Evolutionary conservation across 2,797 vertebrate genomes (phyloP), one percentile per base, ranked within the genome.

Genomic region (Acipenser transmontanus): DNA sequence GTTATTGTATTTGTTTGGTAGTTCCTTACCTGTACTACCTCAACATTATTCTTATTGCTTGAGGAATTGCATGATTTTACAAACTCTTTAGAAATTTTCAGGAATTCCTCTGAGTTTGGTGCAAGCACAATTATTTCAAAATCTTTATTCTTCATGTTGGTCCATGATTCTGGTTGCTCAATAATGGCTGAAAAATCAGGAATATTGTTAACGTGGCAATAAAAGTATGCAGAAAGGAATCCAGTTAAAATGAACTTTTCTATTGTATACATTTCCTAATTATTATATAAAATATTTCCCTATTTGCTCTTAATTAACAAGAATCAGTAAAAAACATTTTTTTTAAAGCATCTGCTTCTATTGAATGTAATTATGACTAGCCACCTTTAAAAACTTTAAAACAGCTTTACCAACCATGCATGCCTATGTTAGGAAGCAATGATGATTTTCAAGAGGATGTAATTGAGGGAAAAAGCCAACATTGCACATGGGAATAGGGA

Each of bases 101-200:
- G 65, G 67, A 73, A 84, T 66, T 84, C 79, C 7, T 11, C 13
- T 49, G 77, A 77, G 49, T 50, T 49, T 51, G 65, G 8, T 34
- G 7, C 2, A 6, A 84, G 64, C 4, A 34, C 7, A 57, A 80
- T 54, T 12, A 72, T 68, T 12, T 74, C 61, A 63, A 76, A 8
- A 17, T 73, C 69, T 64, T 62, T 72, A 59, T 68, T 66, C n/a
- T 61, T 56, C 78, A 81, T 82, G 66, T 70, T 71, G 49, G 69
- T 74, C 82, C 80, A 84, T 4, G 61, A 74, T 62, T 67, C 62
- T 67, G 79, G 82, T 48, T 65, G 66, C 10, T 76, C 72, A 72
- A 84, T 78, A 17, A 78, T 60, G 1, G 73, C 80, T 84, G 56
- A 49, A 77, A 72, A 66, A 60, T 50, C 7, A 67, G 60, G 61